Percentiles rank a stretch among this genome's conserved stretches.
phyloP scores from a whole-genome alignment of 64 coral and sea anemone genomes.

The Stichodactyla mertensii region DNA sequence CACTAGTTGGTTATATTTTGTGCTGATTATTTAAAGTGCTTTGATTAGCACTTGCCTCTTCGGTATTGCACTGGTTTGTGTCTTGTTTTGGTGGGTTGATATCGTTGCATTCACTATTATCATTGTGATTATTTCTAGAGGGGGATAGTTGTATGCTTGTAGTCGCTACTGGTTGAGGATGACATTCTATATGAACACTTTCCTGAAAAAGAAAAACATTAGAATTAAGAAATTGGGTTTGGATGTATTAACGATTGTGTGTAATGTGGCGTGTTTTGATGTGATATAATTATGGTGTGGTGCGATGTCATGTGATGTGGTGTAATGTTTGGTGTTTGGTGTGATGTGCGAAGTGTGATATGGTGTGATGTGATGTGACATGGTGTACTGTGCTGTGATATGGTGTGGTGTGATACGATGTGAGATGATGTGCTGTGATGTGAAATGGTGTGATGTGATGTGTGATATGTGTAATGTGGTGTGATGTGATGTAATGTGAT shows the following conservation, averaged over 20 bases:
- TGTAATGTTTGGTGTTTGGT: not conserved
- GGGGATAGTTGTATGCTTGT: not conserved
- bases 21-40: not conserved
- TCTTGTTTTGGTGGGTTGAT: not conserved
- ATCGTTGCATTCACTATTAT: not conserved
- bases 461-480: not conserved
- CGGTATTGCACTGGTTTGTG: not conserved
- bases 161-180: not conserved
- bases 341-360: not conserved
- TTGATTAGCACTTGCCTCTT: conserved; percentile 18
- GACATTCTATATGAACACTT: not conserved
- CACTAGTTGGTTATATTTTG: not conserved
- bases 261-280: not conserved
- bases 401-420: not conserved
- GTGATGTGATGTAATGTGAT: not conserved
- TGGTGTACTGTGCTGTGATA: not conserved
- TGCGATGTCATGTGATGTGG: not conserved
- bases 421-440: not conserved
- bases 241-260: not conserved
- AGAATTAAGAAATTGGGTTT: not conserved
- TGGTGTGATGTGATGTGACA: not conserved
- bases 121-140: not conserved
- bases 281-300: not conserved
- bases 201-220: not conserved
- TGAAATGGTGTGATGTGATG: not conserved